Base-by-base conservation (phyloP, 2,888 invertebrate species). In the Sussaba pulchella region DNA sequence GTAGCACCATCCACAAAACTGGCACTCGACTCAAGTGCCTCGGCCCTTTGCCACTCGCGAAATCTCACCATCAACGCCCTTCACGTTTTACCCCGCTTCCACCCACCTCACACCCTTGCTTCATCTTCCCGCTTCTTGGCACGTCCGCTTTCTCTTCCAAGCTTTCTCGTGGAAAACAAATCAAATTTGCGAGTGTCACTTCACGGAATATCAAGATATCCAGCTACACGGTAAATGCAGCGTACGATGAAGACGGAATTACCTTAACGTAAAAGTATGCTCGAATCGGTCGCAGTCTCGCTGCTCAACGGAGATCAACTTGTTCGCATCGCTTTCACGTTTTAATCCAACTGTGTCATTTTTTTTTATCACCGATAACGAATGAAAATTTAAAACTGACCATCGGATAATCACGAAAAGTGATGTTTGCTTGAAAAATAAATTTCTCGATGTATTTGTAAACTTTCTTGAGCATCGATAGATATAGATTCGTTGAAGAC, bases 1-100 rank as follows among this genome's bases (percentile, higher is more conserved):
- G 61, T 50, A 71, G 41, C 70, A 31, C 75, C 66, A 76, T 73
- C 69, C 64, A 70, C 73, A 36, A 73, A 81, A 74, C 77, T 78
- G 76, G 77, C 77, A 64, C 81, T 81, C 73, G 77, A 73, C 50
- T 73, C 69, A 67, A 69, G 77, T 70, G 47, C 67, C 69, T 82
- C 63, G 71, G 73, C 79, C 76, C 69, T 79, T 59, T 75, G 50
- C 78, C 75, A 67, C 81, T 78, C 71, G 67, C 36, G 45, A 77
- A 81, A 78, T 61, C 72, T 66, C 12, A 41, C 47, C 73, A 31
- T 45, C 79, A 45, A 45, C 69, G 41, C 47, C 50, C 41, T 69
- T 43, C 52, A 52, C 31, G 14, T 41, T 24, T 70, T 26, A 47
- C 59, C 67, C 39, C 8, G n/a, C 45, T 73, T 64, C 73, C 66